Conservation (phyloP, 1,140 invertebrate species). For the Cotesia vestalis region DNA sequence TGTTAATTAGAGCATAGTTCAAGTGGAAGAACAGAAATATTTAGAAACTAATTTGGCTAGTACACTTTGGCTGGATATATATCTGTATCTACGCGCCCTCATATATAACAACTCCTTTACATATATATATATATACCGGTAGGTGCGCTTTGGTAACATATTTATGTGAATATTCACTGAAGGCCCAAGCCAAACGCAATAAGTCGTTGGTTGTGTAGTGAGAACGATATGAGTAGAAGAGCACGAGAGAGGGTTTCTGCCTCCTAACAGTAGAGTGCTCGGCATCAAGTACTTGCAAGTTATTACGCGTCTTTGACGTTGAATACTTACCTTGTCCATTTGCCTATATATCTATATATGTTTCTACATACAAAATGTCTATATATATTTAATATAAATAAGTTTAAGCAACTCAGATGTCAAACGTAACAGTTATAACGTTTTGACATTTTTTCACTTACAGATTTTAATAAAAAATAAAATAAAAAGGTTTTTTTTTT, state of each 20-base stretch:
- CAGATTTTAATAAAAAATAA: background rate
- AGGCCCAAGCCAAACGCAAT: slow-evolving; percentile 30
- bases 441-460: background rate
- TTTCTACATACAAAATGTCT: slow-evolving; percentile 5
- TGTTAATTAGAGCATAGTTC: slow-evolving; percentile 3
- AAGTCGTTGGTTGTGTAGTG: slow-evolving; percentile 19
- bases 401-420: no score
- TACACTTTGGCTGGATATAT: no score
- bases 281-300: slow-evolving; percentile 47
- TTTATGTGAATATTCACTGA: slow-evolving; percentile 29
- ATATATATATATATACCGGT: background rate
- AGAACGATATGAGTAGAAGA: background rate
- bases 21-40: slow-evolving; percentile 5
- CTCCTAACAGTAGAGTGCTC: slow-evolving; percentile 23
- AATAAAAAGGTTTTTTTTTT: no score
- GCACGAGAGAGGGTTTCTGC: slow-evolving; percentile 12
- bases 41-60: background rate
- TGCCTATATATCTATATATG: slow-evolving; percentile 14
- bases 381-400: slow-evolving; percentile 27
- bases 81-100: background rate
- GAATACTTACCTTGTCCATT: slow-evolving; percentile 44
- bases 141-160: slow-evolving; percentile 13
- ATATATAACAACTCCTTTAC: background rate
- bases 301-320: slow-evolving; percentile 51
- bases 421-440: background rate